A percentile compares a stretch with the other conserved stretches of the same genome.
These are phyloP conservation scores for Brachymystax lenok DNA, from an alignment of 2,797 vertebrate genomes.

Conservation along the genomic window DNA sequence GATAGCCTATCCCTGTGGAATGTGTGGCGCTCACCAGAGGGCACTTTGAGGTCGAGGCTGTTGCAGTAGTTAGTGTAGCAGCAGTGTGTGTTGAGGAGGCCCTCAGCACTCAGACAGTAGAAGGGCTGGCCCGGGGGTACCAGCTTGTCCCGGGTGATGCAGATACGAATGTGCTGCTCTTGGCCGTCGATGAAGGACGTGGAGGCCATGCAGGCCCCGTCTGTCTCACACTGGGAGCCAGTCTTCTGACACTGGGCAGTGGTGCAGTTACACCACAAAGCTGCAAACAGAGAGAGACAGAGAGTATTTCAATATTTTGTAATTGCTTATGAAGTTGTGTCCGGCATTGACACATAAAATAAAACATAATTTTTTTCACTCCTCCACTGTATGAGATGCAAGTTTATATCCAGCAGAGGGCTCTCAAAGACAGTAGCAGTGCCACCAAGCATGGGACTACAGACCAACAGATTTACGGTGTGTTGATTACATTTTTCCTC, in stretches of 20 bases:
- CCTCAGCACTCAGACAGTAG: conserved; percentile 87
- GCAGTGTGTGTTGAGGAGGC: conserved; percentile 90
- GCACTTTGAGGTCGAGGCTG: conserved; percentile 86
- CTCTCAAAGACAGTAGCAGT: too few relatives aligned
- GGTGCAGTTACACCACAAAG: conserved; percentile 88
- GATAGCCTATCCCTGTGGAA: not conserved
- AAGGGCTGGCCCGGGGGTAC: conserved; percentile 89
- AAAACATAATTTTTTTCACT: too few relatives aligned
- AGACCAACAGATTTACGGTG: too few relatives aligned
- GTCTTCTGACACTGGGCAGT: conserved; percentile 80
- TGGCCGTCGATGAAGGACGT: conserved; percentile 84
- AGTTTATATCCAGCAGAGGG: too few relatives aligned
- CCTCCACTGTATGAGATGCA: too few relatives aligned
- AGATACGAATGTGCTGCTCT: conserved; percentile 84
- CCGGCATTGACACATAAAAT: too few relatives aligned
- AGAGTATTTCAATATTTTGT: too few relatives aligned
- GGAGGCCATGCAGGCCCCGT: conserved; percentile 90
- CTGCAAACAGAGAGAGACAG: conserved; percentile 58
- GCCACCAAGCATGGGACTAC: too few relatives aligned
- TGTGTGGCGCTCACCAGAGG: conserved; percentile 79
- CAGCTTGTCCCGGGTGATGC: conserved; percentile 84
- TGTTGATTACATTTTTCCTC: too few relatives aligned
- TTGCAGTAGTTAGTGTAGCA: conserved; percentile 95
- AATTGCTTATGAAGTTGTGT: too few relatives aligned
- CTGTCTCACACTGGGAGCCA: conserved; percentile 88